Conservation (phyloP, 2,113 vertebrate species). For the Muntiacus muntjak region DNA sequence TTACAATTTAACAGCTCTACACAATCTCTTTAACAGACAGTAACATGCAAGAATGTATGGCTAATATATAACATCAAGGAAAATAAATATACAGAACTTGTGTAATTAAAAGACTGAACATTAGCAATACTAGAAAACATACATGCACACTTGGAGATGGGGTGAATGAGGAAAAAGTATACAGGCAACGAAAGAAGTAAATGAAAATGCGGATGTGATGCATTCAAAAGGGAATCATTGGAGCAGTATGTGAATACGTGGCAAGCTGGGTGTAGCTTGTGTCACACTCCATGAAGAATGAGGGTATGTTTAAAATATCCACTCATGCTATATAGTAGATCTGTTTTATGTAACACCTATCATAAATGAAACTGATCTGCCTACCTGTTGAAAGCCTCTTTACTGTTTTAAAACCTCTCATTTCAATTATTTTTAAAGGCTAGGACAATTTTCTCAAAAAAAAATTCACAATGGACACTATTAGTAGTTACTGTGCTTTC, state of each 20-base stretch:
- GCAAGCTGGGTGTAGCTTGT: not conserved
- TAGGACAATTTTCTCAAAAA: not conserved
- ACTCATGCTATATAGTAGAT: not conserved
- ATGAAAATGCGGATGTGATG: not conserved
- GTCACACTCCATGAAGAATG: not conserved
- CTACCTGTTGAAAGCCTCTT: not conserved
- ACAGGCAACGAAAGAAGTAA: not conserved
- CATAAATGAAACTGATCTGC: not conserved
- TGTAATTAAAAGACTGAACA: constrained; percentile 2
- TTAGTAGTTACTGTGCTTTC: not conserved
- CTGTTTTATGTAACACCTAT: not conserved
- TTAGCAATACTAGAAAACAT: not conserved
- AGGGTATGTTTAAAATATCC: not conserved
- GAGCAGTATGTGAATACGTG: not conserved
- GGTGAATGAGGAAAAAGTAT: not conserved
- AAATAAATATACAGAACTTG: not conserved
- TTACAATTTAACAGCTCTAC: not conserved
- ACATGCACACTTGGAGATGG: not conserved
- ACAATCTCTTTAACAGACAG: constrained; percentile 36
- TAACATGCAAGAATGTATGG: constrained; percentile 65
- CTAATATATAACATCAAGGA: constrained; percentile 46
- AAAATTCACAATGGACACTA: not conserved
- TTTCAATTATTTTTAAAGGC: constrained; percentile 7
- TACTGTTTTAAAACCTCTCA: constrained; percentile 33
- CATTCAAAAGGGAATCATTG: not conserved